These are phyloP conservation scores for Pluvianellus socialis DNA, from an alignment of 2,113 vertebrate genomes.

Conservation along the genomic window DNA sequence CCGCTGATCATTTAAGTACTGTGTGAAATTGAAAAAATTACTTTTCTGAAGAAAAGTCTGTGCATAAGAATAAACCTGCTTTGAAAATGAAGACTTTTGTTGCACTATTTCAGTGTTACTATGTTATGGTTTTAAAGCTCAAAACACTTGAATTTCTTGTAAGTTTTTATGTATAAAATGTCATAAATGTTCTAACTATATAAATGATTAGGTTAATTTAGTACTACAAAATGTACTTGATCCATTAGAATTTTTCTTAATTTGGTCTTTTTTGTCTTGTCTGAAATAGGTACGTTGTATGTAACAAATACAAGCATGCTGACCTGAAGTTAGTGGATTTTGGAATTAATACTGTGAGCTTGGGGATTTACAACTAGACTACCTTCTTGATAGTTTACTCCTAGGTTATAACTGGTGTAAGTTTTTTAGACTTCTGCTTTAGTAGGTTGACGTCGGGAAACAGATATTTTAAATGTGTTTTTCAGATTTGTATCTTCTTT, in stretches of 20 bases:
- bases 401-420: background rate
- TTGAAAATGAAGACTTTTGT: background rate
- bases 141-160: background rate
- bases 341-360: background rate
- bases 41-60: background rate
- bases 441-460: background rate
- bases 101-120: background rate
- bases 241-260: background rate
- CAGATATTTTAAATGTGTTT: background rate
- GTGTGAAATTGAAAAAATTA: background rate
- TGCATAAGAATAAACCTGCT: background rate
- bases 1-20: background rate
- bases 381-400: background rate
- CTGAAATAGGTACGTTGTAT: background rate
- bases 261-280: background rate
- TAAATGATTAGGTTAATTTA: background rate
- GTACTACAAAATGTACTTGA: background rate
- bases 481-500: background rate
- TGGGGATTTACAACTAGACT: background rate
- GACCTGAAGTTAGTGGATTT: background rate
- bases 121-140: background rate
- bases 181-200: background rate
- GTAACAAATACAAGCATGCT: background rate
- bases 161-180: background rate
- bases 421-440: background rate